A percentile compares a stretch with the other conserved stretches of the same genome.
phyloP scores from a whole-genome alignment of 2,113 vertebrate genomes.

The Hydrochoerus hydrochaeris region DNA sequence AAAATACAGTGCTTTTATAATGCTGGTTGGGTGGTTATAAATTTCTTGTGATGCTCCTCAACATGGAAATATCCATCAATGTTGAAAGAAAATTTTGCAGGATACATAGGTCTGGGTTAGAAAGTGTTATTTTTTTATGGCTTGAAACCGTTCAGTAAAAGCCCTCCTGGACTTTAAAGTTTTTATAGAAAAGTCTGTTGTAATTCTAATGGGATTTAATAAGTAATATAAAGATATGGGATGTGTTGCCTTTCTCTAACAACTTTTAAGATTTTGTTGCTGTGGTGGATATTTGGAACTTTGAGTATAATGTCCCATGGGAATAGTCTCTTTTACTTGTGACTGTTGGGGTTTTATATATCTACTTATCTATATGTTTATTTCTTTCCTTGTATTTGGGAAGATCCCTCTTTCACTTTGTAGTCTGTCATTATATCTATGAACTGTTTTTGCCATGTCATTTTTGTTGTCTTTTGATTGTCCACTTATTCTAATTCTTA shows the following conservation, averaged over 20 bases:
- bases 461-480: not conserved
- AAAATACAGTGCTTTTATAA: not conserved
- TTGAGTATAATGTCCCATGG: not conserved
- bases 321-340: not conserved
- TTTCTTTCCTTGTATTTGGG: not conserved
- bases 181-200: not conserved
- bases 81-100: too few species aligned
- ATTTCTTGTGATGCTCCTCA: too few species aligned
- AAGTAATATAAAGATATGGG: not conserved
- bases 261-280: not conserved
- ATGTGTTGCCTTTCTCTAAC: not conserved
- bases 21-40: too few species aligned
- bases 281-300: not conserved
- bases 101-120: too few species aligned
- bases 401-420: not conserved
- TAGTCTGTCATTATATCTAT: not conserved
- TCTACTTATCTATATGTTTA: not conserved
- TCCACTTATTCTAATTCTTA: not conserved
- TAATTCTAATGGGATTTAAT: not conserved
- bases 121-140: not conserved
- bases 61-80: too few species aligned
- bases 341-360: not conserved
- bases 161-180: not conserved
- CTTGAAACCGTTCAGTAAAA: not conserved
- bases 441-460: not conserved